phyloP scores from a whole-genome alignment of 2,113 vertebrate species.

The Indri indri region DNA sequence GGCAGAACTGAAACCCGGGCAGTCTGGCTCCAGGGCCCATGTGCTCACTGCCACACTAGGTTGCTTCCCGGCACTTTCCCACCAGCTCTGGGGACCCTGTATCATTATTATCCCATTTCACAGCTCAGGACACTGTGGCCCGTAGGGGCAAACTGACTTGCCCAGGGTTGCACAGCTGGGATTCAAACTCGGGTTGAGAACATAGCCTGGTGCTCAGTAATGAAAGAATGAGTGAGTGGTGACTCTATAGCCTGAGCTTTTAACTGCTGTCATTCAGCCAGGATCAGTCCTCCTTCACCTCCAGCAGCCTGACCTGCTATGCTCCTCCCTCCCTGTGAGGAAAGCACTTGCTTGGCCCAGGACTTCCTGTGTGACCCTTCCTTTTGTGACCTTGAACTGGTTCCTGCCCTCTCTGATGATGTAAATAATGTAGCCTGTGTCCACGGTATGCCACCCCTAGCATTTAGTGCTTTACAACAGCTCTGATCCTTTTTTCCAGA shows the following conservation, averaged over 20 bases:
- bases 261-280: neutral
- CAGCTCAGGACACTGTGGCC: neutral
- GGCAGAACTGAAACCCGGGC: neutral
- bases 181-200: neutral
- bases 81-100: neutral
- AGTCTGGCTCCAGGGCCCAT: neutral
- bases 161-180: neutral
- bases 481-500: neutral
- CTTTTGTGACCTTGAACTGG: neutral
- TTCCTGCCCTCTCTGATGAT: neutral
- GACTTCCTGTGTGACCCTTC: neutral
- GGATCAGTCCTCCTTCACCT: neutral
- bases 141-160: neutral
- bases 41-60: neutral
- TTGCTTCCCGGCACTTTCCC: neutral
- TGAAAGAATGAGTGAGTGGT: neutral
- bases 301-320: neutral
- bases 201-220: neutral
- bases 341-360: neutral
- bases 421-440: neutral
- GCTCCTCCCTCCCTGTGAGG: neutral
- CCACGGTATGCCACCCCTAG: neutral
- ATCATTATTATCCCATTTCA: neutral
- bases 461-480: neutral
- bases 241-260: neutral